phyloP scores from a whole-genome alignment of 2,797 vertebrate genomes.

The Sorex maritimensis region DNA sequence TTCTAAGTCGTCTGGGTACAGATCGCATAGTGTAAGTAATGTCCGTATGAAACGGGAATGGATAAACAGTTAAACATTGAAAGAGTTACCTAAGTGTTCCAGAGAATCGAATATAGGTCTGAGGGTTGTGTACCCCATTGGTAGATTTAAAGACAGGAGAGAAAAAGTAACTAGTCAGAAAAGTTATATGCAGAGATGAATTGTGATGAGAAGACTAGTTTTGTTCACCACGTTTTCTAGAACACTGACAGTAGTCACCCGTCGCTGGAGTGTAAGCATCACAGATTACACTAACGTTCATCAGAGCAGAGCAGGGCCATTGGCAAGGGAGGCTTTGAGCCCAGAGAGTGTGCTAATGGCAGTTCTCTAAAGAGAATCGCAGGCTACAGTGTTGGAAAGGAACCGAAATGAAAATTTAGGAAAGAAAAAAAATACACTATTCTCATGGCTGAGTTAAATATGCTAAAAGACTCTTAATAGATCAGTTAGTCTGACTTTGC shows the following conservation, averaged over 20 bases:
- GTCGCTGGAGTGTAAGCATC: background rate
- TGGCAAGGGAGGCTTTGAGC: background rate
- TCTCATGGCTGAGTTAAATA: no score
- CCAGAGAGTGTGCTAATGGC: background rate
- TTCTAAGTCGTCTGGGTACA: background rate
- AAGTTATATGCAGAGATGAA: conserved; percentile 5
- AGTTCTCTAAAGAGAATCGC: no score
- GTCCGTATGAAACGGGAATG: background rate
- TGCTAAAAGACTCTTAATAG: no score
- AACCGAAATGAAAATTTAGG: no score
- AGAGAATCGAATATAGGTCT: background rate
- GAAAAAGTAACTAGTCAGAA: background rate
- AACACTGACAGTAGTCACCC: background rate
- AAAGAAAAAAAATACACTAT: no score
- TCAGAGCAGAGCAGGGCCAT: background rate
- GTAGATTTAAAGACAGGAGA: background rate
- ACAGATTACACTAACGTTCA: background rate
- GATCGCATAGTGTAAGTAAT: conserved; percentile 10
- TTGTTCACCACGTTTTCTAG: background rate
- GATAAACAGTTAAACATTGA: conserved; percentile 8
- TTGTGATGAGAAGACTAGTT: background rate
- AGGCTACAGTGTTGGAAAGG: no score
- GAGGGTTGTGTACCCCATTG: background rate
- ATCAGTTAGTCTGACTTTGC: no score
- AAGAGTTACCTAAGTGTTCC: background rate